Base-by-base conservation (phyloP, 2,888 invertebrate genomes). In the Calliopum simillimum region DNA sequence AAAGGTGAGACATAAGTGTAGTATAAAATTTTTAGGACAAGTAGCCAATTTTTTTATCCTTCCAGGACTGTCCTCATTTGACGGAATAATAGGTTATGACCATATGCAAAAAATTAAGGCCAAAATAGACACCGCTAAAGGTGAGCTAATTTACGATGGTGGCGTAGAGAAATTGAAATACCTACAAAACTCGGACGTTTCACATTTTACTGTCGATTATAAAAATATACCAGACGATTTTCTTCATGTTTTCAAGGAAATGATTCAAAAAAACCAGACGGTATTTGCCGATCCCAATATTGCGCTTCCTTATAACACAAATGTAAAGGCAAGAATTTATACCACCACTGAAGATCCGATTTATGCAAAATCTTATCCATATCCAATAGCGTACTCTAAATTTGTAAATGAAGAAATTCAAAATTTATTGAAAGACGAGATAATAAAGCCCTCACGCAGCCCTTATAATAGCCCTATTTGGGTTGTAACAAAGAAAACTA, bases 401-500 rank as follows among this genome's bases (percentile, higher is more conserved):
- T 64, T 65, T 46, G 70, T 71, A 1, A 61, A 65, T 0, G 16
- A 51, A 46, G 68, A 73, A 53, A 46, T 72, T 11, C 2, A 62
- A 46, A 19, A 56, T 46, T 51, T 71, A 1, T 11, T 73, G 4
- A 13, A 47, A 33, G 19, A 73, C 5, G 68, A 55, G 8, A 69
- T 73, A 13, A 67, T 19, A n/a, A n/a, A n/a, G n/a, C n/a, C n/a
- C n/a, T n/a, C n/a, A n/a, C n/a, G n/a, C n/a, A n/a, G n/a, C n/a
- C 65, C 71, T 41, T 71, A 73, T 14, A 71, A 73, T 43, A 58
- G 58, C 2, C 70, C 68, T 1, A 58, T 73, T 21, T 72, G 67
- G 71, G 61, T 73, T 2, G 72, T 73, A 0, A 44, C 67, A 1
- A 73, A 73, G 23, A 67, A 73, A n/a, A 2, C 33, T 4, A n/a